phyloP scores from a whole-genome alignment of 2,797 vertebrate species.

The Hipposideros larvatus region DNA sequence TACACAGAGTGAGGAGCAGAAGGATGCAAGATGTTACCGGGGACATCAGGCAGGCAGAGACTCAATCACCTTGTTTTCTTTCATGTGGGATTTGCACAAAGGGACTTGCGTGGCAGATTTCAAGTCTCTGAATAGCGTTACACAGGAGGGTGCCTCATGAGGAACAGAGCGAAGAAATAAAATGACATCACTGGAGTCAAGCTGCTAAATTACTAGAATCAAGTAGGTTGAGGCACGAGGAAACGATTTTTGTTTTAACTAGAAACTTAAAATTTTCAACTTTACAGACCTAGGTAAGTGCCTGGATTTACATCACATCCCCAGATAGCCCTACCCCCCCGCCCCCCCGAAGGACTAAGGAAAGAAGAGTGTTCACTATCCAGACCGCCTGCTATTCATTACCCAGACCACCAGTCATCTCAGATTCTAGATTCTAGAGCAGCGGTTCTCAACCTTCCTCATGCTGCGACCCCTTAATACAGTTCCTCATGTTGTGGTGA shows the following conservation, averaged over 20 bases:
- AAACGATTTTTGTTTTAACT: neutral
- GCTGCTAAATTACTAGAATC: neutral
- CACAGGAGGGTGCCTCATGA: neutral
- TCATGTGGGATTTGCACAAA: neutral
- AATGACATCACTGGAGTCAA: neutral
- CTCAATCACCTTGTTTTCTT: neutral
- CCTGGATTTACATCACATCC: too few relatives aligned
- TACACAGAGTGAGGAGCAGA: neutral
- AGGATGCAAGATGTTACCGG: neutral
- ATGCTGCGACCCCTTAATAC: too few relatives aligned
- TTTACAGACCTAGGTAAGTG: neutral
- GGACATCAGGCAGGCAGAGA: neutral
- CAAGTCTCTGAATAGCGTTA: neutral
- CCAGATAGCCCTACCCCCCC: neutral
- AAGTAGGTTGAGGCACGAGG: neutral
- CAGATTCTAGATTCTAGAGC: neutral
- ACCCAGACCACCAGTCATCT: neutral
- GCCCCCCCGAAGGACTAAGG: neutral
- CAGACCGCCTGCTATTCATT: neutral
- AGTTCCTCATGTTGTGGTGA: too few relatives aligned
- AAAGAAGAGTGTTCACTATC: too few relatives aligned
- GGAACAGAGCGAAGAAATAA: neutral
- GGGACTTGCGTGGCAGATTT: neutral
- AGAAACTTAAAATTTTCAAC: neutral
- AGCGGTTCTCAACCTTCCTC: too few relatives aligned